Percentiles rank a stretch among this genome's conserved stretches.
phyloP scores from a whole-genome alignment of 2,113 vertebrate species.

The Nansenia antarctica region DNA sequence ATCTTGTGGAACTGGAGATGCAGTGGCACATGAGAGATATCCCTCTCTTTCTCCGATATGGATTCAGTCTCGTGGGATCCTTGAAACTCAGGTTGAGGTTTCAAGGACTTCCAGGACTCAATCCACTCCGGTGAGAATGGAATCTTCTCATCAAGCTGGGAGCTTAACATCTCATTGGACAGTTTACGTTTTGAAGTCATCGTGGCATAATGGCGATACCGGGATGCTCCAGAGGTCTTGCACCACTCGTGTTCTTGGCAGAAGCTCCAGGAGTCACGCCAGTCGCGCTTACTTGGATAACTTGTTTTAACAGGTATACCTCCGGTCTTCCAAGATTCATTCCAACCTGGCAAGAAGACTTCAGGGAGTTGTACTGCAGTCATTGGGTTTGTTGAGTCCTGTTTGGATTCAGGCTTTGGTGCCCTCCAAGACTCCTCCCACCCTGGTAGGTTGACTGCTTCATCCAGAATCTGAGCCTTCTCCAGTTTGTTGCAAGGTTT shows the following conservation, averaged over 20 bases:
- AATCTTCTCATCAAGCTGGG: neutral
- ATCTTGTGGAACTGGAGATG: slow-evolving; percentile 19
- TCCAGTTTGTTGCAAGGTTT: neutral
- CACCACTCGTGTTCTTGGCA: slow-evolving; percentile 8
- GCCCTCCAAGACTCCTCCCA: slow-evolving; percentile 15
- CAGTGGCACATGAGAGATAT: slow-evolving; percentile 1
- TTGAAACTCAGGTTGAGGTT: neutral
- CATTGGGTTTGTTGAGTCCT: neutral
- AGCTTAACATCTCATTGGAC: neutral
- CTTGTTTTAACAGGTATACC: neutral
- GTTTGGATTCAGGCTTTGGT: neutral
- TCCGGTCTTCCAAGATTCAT: slow-evolving; percentile 16
- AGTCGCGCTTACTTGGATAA: neutral
- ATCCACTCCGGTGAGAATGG: slow-evolving; percentile 5
- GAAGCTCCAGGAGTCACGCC: slow-evolving; percentile 20
- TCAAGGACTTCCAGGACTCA: slow-evolving; percentile 7
- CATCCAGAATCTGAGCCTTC: neutral
- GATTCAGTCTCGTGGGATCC: neutral
- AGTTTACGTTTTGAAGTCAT: slow-evolving; percentile 6
- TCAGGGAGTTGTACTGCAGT: neutral
- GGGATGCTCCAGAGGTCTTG: neutral
- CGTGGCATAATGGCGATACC: neutral
- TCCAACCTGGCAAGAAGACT: slow-evolving; percentile 11
- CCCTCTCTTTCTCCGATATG: neutral
- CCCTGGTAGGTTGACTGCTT: neutral